Percentiles rank a stretch among this genome's conserved stretches.
phyloP scores from a whole-genome alignment of 2,797 vertebrate species.

The Poeciliopsis gracilis region DNA sequence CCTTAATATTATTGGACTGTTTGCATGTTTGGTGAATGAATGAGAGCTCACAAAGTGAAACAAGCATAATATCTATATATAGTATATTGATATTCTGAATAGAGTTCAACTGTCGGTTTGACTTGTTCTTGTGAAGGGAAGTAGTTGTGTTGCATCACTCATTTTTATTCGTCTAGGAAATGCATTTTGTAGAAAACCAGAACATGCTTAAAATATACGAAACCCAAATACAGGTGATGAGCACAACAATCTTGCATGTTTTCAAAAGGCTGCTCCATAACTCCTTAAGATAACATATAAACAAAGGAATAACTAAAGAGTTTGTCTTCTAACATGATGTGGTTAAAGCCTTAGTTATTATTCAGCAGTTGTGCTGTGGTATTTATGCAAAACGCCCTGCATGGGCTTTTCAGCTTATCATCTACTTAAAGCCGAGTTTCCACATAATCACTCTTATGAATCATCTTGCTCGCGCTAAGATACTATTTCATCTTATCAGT shows the following conservation, averaged over 20 bases:
- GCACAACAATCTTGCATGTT: neutral
- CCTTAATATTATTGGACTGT: neutral
- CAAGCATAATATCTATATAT: neutral
- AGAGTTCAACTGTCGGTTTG: neutral
- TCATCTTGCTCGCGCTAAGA: neutral
- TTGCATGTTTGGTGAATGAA: neutral
- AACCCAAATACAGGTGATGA: neutral
- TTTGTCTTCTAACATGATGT: neutral
- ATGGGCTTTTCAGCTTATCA: neutral
- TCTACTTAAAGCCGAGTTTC: neutral
- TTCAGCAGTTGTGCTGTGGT: neutral
- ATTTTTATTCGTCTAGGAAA: slow-evolving; percentile 14
- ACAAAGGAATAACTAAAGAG: neutral
- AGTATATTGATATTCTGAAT: neutral
- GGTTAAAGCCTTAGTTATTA: neutral
- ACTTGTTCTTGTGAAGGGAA: neutral
- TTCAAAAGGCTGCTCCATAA: neutral
- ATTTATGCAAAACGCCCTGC: neutral
- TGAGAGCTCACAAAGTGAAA: neutral
- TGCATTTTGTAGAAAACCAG: slow-evolving; percentile 2
- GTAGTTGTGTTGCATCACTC: neutral
- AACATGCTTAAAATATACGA: neutral
- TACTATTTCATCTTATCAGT: neutral
- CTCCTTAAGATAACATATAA: neutral
- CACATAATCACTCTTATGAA: neutral